Conservation (phyloP, 2,888 invertebrate genomes). For the Notocelia uddmanniana region DNA sequence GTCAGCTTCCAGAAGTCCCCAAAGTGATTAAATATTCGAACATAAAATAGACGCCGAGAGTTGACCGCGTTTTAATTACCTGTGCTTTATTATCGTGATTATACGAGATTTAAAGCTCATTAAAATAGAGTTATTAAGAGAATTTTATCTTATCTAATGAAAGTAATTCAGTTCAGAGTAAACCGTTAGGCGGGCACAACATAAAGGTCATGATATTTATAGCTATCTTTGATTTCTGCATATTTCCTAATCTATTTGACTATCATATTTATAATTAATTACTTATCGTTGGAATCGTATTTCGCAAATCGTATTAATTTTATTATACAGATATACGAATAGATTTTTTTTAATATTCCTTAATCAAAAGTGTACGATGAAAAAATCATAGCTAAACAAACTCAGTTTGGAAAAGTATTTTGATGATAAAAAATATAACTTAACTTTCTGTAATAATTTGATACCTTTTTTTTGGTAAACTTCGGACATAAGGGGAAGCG, state of each 20-base stretch:
- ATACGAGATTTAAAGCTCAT: conserved; percentile 2
- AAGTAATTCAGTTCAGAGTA: background rate
- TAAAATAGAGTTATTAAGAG: background rate
- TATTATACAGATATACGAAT: background rate
- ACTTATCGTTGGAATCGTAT: background rate
- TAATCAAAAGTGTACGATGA: no score
- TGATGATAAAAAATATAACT: no score
- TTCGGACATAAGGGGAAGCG: no score
- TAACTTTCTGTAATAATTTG: no score
- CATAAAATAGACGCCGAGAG: background rate
- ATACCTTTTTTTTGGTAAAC: no score
- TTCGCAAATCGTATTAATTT: background rate
- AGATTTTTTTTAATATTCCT: no score
- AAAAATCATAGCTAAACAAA: no score
- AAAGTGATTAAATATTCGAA: background rate
- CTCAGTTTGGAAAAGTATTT: no score
- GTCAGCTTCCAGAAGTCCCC: conserved; percentile 3
- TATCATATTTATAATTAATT: background rate
- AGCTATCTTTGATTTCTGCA: background rate
- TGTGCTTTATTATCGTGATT: conserved; percentile 11
- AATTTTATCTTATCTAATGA: conserved; percentile 6
- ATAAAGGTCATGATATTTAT: background rate
- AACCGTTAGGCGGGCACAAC: background rate
- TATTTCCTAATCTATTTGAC: no score
- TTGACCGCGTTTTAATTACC: conserved; percentile 2